Evolutionary conservation across 2,113 vertebrate species (phyloP).

Genomic region (Oryctolagus cuniculus): mOryCun1.1 NC_091434.1:5020001-5020500

Average conservation of each 20-base stretch:
- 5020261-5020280: accelerated
- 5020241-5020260: background rate
- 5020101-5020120: accelerated
- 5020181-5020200: background rate
- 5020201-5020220: accelerated
- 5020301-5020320: background rate
- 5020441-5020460: background rate
- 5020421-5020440: accelerated
- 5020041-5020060: background rate
- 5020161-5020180: background rate
- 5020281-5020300: no score
- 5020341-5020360: background rate
- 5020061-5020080: accelerated
- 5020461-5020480: accelerated
- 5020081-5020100: accelerated
- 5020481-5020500: accelerated
- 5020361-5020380: background rate
- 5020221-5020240: no score
- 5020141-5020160: background rate
- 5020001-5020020: accelerated
- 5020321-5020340: background rate
- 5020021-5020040: background rate
- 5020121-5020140: no score
- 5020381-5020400: background rate
- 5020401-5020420: background rate